Evolutionary conservation across 1,140 invertebrate genomes (phyloP).

Genomic region (Tetragnatha versicolor): DNA sequence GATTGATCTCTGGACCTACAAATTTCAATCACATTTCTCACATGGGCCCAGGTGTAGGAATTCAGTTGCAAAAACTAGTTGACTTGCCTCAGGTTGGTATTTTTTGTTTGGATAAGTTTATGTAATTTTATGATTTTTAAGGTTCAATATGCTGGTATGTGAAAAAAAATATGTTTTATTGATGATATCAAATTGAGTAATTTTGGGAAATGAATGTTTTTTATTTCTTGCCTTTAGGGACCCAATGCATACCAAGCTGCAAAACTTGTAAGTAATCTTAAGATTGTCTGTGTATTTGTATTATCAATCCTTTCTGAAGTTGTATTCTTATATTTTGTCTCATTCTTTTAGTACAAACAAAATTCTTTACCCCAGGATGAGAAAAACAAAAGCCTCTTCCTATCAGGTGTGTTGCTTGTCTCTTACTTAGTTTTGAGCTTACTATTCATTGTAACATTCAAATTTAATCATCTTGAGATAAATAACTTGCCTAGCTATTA

Average conservation of each 20-base stretch:
- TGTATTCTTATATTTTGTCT: not conserved
- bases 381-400: conserved; percentile 37
- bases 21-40: conserved; percentile 99
- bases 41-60: conserved; percentile 96
- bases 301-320: not conserved
- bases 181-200: no score
- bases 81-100: conserved; percentile 79
- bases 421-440: not conserved
- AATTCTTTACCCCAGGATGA: conserved; percentile 53
- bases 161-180: no score
- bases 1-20: conserved; percentile 95
- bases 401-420: conserved; percentile 6
- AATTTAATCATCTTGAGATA: no score
- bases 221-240: no score
- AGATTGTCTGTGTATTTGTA: no score
- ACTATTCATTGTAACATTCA: no score
- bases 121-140: not conserved
- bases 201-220: no score
- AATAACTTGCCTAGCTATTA: no score
- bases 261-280: no score
- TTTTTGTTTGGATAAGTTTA: not conserved
- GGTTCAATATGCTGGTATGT: no score
- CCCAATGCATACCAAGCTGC: no score
- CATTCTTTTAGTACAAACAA: conserved; percentile 35
- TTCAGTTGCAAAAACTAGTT: conserved; percentile 89